These are phyloP conservation scores for Leucoma salicis DNA, from an alignment of 2,888 invertebrate genomes.

Conservation along the genomic window DNA sequence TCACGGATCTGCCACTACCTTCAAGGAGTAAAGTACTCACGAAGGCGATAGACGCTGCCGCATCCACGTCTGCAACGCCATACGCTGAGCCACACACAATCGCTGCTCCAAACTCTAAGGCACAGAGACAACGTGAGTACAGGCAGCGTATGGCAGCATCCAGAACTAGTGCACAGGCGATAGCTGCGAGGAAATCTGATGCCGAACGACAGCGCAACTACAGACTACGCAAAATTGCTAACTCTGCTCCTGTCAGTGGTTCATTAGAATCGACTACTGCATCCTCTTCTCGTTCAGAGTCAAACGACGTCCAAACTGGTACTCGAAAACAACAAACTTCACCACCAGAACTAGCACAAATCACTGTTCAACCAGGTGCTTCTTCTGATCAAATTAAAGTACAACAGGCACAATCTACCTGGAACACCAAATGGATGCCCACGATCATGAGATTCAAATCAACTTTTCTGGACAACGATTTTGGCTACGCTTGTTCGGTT, in stretches of 20 bases:
- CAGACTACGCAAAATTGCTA: slow-evolving; percentile 15
- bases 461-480: slow-evolving; percentile 42
- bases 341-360: slow-evolving; percentile 17
- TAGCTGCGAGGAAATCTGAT: slow-evolving; percentile 21
- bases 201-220: slow-evolving; percentile 33
- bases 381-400: too few species aligned
- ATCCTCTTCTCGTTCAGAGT: slow-evolving; percentile 17
- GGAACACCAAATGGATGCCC: slow-evolving; percentile 35
- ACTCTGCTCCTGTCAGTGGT: slow-evolving; percentile 25
- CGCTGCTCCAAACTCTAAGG: slow-evolving; percentile 23
- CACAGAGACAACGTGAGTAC: slow-evolving; percentile 29
- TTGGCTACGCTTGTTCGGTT: slow-evolving; percentile 43
- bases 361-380: slow-evolving; percentile 19
- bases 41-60: slow-evolving; percentile 26
- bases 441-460: slow-evolving; percentile 37
- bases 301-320: slow-evolving; percentile 3
- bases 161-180: too few species aligned
- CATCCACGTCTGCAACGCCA: slow-evolving; percentile 29
- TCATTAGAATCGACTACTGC: slow-evolving; percentile 18
- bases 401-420: slow-evolving; percentile 10
- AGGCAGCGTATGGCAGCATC: too few species aligned
- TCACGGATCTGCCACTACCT: slow-evolving; percentile 31
- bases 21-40: slow-evolving; percentile 24
- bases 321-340: slow-evolving; percentile 15
- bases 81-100: slow-evolving; percentile 28